phyloP scores from a whole-genome alignment of 2,888 invertebrate genomes.

The Nemotelus pantherinus region DNA sequence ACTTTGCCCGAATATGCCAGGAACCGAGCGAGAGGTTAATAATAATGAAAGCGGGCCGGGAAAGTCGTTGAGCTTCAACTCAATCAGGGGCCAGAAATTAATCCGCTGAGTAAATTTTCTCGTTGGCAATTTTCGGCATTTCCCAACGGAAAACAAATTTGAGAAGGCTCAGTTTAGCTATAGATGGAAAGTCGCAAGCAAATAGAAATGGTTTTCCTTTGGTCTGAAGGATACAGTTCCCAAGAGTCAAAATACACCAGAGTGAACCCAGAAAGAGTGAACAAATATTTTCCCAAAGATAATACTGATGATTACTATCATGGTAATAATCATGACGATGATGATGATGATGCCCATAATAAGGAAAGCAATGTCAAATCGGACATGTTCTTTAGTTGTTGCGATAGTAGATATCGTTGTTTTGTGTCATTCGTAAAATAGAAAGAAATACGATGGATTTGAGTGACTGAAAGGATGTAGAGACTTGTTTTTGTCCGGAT shows the following conservation, averaged over 20 bases:
- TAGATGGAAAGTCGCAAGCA: neutral
- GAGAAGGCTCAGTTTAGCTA: neutral
- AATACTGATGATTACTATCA: slow-evolving; percentile 19
- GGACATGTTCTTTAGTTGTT: neutral
- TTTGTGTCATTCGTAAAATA: too few species aligned
- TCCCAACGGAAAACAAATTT: slow-evolving; percentile 31
- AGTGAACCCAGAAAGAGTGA: neutral
- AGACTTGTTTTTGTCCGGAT: neutral
- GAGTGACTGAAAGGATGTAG: neutral
- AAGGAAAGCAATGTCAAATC: neutral
- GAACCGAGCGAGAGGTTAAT: too few species aligned
- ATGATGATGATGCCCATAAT: slow-evolving; percentile 6
- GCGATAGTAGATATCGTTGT: neutral
- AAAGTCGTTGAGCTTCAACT: neutral
- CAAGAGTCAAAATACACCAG: neutral
- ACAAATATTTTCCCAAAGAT: slow-evolving; percentile 37
- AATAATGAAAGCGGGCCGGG: neutral
- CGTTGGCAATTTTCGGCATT: neutral
- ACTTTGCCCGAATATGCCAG: too few species aligned
- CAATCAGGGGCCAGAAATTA: slow-evolving; percentile 30
- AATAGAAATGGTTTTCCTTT: neutral
- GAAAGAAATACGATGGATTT: too few species aligned
- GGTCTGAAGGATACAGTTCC: neutral
- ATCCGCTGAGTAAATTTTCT: slow-evolving; percentile 35
- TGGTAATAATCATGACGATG: slow-evolving; percentile 25